phyloP scores from a whole-genome alignment of 2,113 vertebrate genomes.

The Oncorhynchus keta region DNA sequence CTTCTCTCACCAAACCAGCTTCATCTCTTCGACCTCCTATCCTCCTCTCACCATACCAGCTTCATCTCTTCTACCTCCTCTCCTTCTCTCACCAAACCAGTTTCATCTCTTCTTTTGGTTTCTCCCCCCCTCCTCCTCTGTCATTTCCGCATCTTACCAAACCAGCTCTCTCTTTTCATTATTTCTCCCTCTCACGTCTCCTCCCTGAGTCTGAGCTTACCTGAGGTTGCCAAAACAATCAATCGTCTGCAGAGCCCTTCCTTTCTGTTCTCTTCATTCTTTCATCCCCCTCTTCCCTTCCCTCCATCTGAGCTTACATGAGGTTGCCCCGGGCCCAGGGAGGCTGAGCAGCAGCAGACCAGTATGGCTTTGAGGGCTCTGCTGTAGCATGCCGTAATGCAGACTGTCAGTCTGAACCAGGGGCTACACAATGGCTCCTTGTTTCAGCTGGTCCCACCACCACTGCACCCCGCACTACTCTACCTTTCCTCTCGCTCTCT shows the following conservation, averaged over 20 bases:
- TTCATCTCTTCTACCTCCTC: background rate
- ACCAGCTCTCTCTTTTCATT: background rate
- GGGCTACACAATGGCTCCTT: constrained; percentile 67
- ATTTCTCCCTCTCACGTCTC: background rate
- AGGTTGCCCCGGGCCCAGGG: constrained; percentile 28
- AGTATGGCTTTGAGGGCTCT: constrained; percentile 51
- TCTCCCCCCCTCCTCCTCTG: background rate
- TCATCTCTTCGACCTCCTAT: too few species aligned
- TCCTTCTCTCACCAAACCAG: background rate
- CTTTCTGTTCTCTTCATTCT: background rate
- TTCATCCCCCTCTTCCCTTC: background rate
- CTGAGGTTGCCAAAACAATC: too few species aligned
- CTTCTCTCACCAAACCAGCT: too few species aligned
- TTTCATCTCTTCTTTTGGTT: background rate
- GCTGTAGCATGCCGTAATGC: constrained; percentile 66
- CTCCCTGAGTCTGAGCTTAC: background rate
- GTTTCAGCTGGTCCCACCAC: constrained; percentile 61
- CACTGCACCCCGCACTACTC: background rate
- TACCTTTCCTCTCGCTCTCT: constrained; percentile 12
- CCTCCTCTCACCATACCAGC: too few species aligned
- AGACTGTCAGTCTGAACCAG: constrained; percentile 67
- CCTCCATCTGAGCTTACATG: constrained; percentile 45
- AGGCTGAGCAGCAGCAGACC: constrained; percentile 55
- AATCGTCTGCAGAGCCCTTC: background rate
- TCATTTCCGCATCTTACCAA: background rate